These are phyloP conservation scores for Pogonognathellus flavescens DNA, from an alignment of 1,140 invertebrate genomes.

Conservation along the genomic window DNA sequence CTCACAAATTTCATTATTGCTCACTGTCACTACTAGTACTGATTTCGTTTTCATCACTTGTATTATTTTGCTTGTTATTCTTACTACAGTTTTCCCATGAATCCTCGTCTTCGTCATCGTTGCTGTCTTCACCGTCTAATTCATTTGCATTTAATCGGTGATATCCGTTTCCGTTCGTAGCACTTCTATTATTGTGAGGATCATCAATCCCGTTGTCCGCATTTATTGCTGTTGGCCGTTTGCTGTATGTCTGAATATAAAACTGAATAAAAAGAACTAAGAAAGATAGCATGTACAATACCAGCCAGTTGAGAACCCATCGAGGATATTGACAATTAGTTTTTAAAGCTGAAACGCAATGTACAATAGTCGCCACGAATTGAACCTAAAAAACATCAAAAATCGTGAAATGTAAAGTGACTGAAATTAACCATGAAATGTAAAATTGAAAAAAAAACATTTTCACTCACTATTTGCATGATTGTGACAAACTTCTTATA, in stretches of 20 bases:
- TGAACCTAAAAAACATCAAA: slow-evolving; percentile 76
- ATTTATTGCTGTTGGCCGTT: neutral
- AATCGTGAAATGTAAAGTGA: slow-evolving; percentile 7
- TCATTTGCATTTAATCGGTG: neutral
- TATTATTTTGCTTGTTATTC: neutral
- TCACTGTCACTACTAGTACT: neutral
- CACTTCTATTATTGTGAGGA: neutral
- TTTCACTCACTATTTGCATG: slow-evolving; percentile 76
- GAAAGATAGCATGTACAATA: slow-evolving; percentile 92
- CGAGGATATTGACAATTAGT: slow-evolving; percentile 89
- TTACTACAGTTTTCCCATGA: neutral
- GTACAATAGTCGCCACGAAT: slow-evolving; percentile 85
- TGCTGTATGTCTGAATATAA: slow-evolving; percentile 82
- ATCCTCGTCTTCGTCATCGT: slow-evolving; percentile 21
- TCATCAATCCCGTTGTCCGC: neutral
- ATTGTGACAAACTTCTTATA: slow-evolving; percentile 96
- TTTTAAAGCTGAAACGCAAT: slow-evolving; percentile 86
- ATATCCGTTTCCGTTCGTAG: neutral
- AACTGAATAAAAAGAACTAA: slow-evolving; percentile 93
- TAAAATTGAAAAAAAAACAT: slow-evolving; percentile 18
- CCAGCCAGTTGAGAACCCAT: slow-evolving; percentile 94
- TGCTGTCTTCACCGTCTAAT: neutral
- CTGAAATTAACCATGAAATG: no score
- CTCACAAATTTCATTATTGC: neutral
- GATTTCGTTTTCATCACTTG: neutral